Base-by-base conservation (phyloP, 2,113 vertebrate genomes). In the Gorsachius goisagi region DNA sequence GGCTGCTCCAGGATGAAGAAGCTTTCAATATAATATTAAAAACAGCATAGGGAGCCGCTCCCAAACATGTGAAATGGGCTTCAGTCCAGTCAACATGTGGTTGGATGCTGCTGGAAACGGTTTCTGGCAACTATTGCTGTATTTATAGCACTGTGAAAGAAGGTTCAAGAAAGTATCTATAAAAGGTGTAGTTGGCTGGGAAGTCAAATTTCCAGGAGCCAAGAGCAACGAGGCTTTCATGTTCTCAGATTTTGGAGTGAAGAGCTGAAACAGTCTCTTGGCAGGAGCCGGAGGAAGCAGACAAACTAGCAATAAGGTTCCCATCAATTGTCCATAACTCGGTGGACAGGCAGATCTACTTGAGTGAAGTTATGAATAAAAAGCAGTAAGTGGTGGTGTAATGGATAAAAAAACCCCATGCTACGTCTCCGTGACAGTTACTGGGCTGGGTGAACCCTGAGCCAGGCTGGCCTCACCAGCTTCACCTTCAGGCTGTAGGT, bases 161-260 rank as follows among this genome's bases (percentile, higher is more conserved):
- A 76, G 73, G 93, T 93, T 98, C 92, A 97, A 98, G 97, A 98
- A 98, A 98, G 96, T 97, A 97, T 97, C 97, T 97, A 97, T 98
- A 98, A 98, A 98, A 98, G 98, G 97, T 98, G 97, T 95, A 97
- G 96, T 96, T 98, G 98, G 98, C 98, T 96, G 95, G 90, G 95
- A 97, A 97, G 94, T 90, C 82, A 93, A 95, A 88, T 93, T 93
- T 95, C 95, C 96, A 79, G 95, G 94, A 71, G 98, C 98, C 98
- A 98, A 98, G 95, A 98, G 97, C 96, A 98, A 97, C 13, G 89
- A 81, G 89, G 72, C 98, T 98, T 98, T 98, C 97, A 96, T 98
- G 98, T 98, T 98, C 96, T 97, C 95, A 90, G 94, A 94, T 98
- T 97, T 97, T 97, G 92, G 96, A 98, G 93, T 90, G 87, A 93